Evolutionary conservation across 2,888 invertebrate species (phyloP), one percentile per base, ranked within the genome.

Genomic region (Ectemnius continuus): DNA sequence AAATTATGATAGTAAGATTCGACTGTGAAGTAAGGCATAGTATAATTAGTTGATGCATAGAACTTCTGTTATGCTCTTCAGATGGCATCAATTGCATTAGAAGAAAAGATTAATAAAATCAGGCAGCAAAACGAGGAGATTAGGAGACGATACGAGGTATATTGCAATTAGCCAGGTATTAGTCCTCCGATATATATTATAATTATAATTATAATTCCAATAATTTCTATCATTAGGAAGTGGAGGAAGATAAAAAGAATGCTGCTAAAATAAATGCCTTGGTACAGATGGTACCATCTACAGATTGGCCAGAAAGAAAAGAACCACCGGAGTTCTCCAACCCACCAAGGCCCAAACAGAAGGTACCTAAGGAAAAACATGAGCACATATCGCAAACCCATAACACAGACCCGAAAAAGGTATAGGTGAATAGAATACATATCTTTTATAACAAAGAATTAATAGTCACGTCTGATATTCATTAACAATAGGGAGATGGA

Each of bases 171-270:
- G n/a, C 11, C 16, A 26, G 14, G n/a, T 13, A 14, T 45, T 2
- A 47, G 18, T 11, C 23, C n/a, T 48, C 13, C n/a, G 0, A 18
- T 45, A 5, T 65, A 6, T n/a, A n/a, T n/a, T n/a, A n/a, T n/a
- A n/a, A n/a, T n/a, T n/a, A n/a, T n/a, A n/a, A n/a, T 18, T 64
- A n/a, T n/a, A 4, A 48, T n/a, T 13, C 18, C 14, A 48, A 45
- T 59, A 0, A n/a, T 46, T 56, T 63, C 26, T 23, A 8, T 52
- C 26, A 2, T 45, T 59, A 90, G 90, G 92, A 91, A 85, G 91
- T 91, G 5, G 91, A 91, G 80, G 91, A 90, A 14, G 92, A 92
- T 82, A 91, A 91, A 67, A 87, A 91, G 70, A 88, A 89, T 83
- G 92, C 92, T 58, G 90, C 91, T 0, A 90, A 91, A 79, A 75